Evolutionary conservation across 2,888 invertebrate genomes (phyloP), one percentile per base, ranked within the genome.

Genomic region (Cataglyphis cursor): DNA sequence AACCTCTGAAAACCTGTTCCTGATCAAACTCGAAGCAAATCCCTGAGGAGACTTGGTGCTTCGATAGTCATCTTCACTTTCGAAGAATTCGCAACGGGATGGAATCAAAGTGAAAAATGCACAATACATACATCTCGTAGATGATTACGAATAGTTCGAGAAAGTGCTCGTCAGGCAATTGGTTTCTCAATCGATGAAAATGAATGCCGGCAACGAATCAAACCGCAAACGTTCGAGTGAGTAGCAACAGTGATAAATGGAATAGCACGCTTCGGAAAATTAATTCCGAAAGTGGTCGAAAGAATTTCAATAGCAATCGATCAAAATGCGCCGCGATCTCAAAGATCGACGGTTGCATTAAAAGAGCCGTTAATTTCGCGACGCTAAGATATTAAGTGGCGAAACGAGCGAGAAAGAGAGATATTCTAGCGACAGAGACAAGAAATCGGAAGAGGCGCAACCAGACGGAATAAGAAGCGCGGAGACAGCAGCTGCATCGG

Each of bases 11-110:
- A 82, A 51, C 59, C 59, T 48, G 51, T 66, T 35, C 83, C 48
- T 64, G 83, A 83, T 81, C 86, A 72, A 72, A 75, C 65, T 83
- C 83, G 57, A 68, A 61, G 72, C 41, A 82, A 84, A 84, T 76
- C 84, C 75, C 44, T n/a, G 24, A 72, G 44, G 59, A 44, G 12
- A 78, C 15, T 35, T 35, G 59, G 10, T 0, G 59, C 44, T 24
- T 72, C 59, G 12, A 15, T 48, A 80, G 59, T 80, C 59, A 80
- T 72, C 59, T 38, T 57, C 31, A 31, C 24, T 24, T 35, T 35
- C 44, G 18, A 35, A 78, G 57, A 78, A 68, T 70, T 61, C 35
- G 24, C 59, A 44, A 24, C 59, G 38, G 38, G 12, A 44, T 18
- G 59, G 24, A n/a, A 31, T 24, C 35, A 24, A 59, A 12, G 41